Evolutionary conservation across 2,797 vertebrate genomes (phyloP).

Genomic region (Allobates femoralis): DNA sequence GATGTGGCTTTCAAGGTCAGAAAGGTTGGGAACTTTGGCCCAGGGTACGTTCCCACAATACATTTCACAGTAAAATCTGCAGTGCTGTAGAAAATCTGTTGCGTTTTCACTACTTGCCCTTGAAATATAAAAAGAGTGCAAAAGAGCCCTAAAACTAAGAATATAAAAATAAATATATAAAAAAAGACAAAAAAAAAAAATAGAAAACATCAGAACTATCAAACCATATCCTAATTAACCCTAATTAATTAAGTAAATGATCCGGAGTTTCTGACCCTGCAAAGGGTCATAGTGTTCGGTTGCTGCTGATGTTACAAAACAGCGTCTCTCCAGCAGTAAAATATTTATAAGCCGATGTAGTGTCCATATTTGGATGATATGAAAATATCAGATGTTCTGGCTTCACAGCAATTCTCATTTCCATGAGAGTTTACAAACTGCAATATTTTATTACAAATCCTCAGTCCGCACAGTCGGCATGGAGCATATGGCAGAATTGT

Average conservation of each 20-base stretch:
- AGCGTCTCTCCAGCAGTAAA: neutral
- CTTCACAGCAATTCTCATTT: conserved; percentile 22
- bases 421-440: conserved; percentile 9
- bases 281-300: neutral
- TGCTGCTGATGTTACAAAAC: neutral
- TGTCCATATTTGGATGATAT: conserved; percentile 21
- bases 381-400: conserved; percentile 32
- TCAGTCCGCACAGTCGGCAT: conserved; percentile 6
- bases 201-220: neutral
- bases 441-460: conserved; percentile 14
- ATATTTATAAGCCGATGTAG: conserved; percentile 3
- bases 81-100: no score
- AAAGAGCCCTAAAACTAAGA: neutral
- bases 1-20: no score
- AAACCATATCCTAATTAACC: neutral
- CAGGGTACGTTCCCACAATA: no score
- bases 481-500: conserved; percentile 20
- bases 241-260: neutral
- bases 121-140: no score
- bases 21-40: no score
- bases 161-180: neutral
- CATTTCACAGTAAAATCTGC: no score
- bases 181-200: neutral
- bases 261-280: neutral
- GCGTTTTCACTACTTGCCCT: no score